Base-by-base conservation (phyloP, 1,140 invertebrate species). In the Papilio machaon region DNA sequence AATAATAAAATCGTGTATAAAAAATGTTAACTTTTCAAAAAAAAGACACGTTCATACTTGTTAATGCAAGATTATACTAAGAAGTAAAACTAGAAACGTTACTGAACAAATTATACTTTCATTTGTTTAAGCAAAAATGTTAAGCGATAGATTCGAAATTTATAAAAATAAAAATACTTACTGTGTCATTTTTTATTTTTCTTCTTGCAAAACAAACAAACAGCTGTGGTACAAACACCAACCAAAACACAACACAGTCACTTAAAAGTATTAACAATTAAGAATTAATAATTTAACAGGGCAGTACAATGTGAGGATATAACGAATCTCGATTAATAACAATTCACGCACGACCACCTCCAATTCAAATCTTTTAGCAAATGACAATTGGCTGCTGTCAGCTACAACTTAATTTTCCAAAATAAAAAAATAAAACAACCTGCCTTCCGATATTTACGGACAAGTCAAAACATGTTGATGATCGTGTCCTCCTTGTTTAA, bases 401-500 rank as follows among this genome's bases (percentile, higher is more conserved):
- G 64, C 23, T 15, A 67, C 23, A 35, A 67, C 30, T n/a, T 49
- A 8, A 54, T 19, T 58, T 47, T 30, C 47, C 47, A 74, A 35
- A 52, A 54, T 35, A 47, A 60, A 52, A 38, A 47, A 64, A 64
- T 13, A 43, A 73, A 73, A 73, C 67, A 80, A 73, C 47, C 46
- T 49, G 64, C 67, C 5, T 60, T 60, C 52, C 47, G 64, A 70
- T 80, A 43, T 79, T 82, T 79, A 79, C 43, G 64, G 77, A 70
- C 81, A 82, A 82, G 81, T 79, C 79, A 54, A 54, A 79, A 82
- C 81, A 74, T 79, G 81, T 82, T 70, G n/a, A 49, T 35, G 54
- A 73, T 47, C 10, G 7, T 23, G n/a, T 52, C 47, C n/a, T 75
- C 46, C 73, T 75, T 54, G 47, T 75, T 52, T 23, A 47, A 47